Evolutionary conservation across 1,140 invertebrate genomes (phyloP).

Genomic region (Trachelipus rathkii): DNA sequence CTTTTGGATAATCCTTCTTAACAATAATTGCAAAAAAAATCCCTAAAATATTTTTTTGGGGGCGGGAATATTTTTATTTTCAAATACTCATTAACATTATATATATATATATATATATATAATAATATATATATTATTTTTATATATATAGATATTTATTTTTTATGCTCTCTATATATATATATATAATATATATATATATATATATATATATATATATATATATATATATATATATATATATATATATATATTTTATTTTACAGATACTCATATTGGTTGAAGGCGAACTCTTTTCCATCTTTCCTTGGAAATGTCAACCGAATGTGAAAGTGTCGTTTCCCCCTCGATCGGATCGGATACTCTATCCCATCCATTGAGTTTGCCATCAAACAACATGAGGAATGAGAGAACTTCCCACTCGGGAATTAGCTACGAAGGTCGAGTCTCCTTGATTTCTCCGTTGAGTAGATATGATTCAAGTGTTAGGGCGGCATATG

Average conservation of each 20-base stretch:
- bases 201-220: conserved; percentile 19
- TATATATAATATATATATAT: conserved; percentile 19
- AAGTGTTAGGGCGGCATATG: conserved; percentile 45
- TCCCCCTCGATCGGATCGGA: conserved; percentile 2
- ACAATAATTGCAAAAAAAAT: no score
- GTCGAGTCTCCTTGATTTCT: conserved; percentile 44
- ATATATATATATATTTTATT: conserved; percentile 10
- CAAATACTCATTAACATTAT: no score
- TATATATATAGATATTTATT: conserved; percentile 16
- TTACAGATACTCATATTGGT: no score
- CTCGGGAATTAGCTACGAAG: conserved; percentile 46
- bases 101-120: neutral
- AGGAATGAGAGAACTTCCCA: conserved; percentile 28
- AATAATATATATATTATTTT: neutral
- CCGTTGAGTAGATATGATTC: conserved; percentile 41
- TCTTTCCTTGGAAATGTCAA: neutral
- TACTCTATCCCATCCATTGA: conserved; percentile 21
- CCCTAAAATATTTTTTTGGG: no score
- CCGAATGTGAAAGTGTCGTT: conserved; percentile 5
- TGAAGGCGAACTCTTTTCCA: no score
- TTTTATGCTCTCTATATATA: no score
- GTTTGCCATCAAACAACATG: conserved; percentile 1
- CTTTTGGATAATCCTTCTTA: no score
- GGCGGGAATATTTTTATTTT: no score
- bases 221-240: conserved; percentile 14